Evolutionary conservation across 2,797 vertebrate species (phyloP).

Genomic region (Alcedo atthis): DNA sequence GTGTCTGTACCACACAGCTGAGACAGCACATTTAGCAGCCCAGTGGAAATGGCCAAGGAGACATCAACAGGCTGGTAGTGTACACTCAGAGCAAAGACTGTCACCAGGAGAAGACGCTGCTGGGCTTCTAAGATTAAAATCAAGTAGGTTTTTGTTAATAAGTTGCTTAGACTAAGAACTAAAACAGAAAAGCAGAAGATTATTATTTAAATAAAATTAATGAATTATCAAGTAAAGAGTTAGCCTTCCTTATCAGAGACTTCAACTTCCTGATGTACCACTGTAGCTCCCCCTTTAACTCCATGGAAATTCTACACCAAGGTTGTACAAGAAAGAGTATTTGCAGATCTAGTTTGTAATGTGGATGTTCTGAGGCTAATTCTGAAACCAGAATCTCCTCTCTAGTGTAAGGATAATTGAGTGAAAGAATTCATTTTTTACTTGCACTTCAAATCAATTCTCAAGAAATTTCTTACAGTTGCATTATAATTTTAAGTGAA

Average conservation of each 20-base stretch:
- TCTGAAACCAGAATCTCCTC: not conserved
- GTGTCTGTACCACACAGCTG: constrained; percentile 96
- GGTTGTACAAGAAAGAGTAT: not conserved
- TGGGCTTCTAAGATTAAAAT: constrained; percentile 86
- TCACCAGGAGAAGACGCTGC: constrained; percentile 95
- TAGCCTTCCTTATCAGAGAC: not conserved
- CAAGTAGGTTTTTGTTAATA: not conserved
- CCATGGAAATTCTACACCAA: not conserved
- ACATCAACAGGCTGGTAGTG: constrained; percentile 98
- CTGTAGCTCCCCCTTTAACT: not conserved
- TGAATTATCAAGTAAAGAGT: not conserved
- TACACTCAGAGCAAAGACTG: constrained; percentile 95
- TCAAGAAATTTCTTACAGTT: not conserved
- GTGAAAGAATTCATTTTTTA: not conserved
- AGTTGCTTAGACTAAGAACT: not conserved
- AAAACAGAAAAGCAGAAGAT: not conserved
- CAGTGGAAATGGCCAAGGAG: constrained; percentile 94
- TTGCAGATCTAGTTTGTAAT: not conserved
- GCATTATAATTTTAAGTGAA: not conserved
- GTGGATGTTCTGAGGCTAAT: not conserved
- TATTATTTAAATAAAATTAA: not conserved
- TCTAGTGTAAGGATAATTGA: not conserved
- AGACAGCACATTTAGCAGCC: constrained; percentile 92
- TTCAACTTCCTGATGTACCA: not conserved
- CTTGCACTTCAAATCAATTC: not conserved